Conservation (phyloP, 1,140 invertebrate genomes). For the Ridgeia piscesae region DNA sequence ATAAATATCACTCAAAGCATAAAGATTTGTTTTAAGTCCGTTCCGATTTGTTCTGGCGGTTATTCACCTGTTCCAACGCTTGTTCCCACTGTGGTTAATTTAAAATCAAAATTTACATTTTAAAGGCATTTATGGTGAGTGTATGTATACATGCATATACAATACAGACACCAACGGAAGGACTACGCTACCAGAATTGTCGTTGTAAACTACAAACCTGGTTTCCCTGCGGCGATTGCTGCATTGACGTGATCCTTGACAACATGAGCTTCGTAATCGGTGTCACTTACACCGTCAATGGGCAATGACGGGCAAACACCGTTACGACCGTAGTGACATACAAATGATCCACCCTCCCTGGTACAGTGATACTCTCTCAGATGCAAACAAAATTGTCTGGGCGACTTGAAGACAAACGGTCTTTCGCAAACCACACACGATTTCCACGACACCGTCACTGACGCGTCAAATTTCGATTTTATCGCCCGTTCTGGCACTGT, state of each 20-base stretch:
- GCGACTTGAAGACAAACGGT: conserved; percentile 44
- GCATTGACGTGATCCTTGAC: conserved; percentile 71
- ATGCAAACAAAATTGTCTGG: conserved; percentile 67
- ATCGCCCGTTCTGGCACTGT: background rate
- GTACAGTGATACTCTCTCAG: conserved; percentile 79
- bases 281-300: conserved; percentile 83
- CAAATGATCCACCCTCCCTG: conserved; percentile 83
- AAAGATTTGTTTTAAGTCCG: too few relatives aligned
- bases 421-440: conserved; percentile 40
- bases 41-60: too few relatives aligned
- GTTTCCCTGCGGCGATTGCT: conserved; percentile 28
- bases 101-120: too few relatives aligned
- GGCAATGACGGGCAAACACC: conserved; percentile 82
- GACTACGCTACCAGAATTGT: too few relatives aligned
- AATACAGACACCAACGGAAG: background rate
- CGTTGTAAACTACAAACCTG: background rate
- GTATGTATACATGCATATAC: background rate
- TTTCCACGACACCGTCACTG: conserved; percentile 38
- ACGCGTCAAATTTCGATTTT: conserved; percentile 5
- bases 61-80: too few relatives aligned
- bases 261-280: conserved; percentile 85
- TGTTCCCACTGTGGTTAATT: too few relatives aligned
- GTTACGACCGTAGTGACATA: conserved; percentile 88
- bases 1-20: too few relatives aligned
- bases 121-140: too few relatives aligned